Conservation (phyloP, 92 coral and sea anemone genomes). For the Muricea muricata region DNA sequence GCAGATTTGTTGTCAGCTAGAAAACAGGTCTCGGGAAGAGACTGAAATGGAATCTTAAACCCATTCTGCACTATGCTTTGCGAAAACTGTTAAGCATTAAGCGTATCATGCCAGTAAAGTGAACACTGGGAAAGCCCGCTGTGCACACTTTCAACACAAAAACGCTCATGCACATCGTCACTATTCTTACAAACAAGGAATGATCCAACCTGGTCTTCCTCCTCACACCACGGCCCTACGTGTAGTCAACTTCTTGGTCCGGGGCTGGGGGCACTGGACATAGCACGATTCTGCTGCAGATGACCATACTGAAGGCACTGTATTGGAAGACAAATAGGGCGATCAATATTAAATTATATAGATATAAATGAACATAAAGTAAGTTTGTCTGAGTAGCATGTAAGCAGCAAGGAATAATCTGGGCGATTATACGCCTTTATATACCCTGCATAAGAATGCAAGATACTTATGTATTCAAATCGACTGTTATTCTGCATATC, state of each 20-base stretch:
- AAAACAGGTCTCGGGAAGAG: slow-evolving; percentile 45
- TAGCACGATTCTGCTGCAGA: not conserved
- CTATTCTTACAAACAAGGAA: not conserved
- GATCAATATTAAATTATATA: no score
- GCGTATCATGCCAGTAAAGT: not conserved
- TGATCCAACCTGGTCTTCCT: not conserved
- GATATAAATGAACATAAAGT: not conserved
- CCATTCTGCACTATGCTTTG: slow-evolving; percentile 14
- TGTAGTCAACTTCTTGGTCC: no score
- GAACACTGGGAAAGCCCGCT: not conserved
- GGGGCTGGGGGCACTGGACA: no score
- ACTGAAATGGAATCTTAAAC: slow-evolving; percentile 44
- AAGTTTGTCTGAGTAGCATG: not conserved
- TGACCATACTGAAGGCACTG: not conserved
- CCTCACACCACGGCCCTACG: not conserved
- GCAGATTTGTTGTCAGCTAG: slow-evolving; percentile 47
- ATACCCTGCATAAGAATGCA: not conserved
- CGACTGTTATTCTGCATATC: not conserved
- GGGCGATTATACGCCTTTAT: not conserved
- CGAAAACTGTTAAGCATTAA: slow-evolving; percentile 16
- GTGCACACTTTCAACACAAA: not conserved
- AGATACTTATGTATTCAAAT: not conserved
- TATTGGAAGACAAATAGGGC: not conserved
- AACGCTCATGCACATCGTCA: not conserved
- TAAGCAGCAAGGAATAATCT: not conserved